These are phyloP conservation scores for Urocyon cinereoargenteus DNA, from an alignment of 2,797 vertebrate genomes.

Conservation along the genomic window DNA sequence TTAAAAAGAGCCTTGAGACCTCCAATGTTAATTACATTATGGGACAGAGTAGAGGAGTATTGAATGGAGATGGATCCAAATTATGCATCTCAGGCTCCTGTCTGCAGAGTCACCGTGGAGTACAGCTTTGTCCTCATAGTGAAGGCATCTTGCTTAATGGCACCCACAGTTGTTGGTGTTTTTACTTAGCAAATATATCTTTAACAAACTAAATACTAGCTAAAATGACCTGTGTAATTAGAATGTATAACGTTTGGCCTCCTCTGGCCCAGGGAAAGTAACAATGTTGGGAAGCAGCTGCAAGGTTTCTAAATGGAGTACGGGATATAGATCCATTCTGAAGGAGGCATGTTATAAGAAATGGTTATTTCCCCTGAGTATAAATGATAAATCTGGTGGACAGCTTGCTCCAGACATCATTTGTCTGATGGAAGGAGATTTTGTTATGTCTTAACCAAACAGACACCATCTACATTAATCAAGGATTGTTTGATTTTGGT, in stretches of 20 bases:
- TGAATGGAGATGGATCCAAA: constrained; percentile 85
- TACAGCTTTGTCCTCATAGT: constrained; percentile 45
- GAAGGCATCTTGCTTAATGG: background rate
- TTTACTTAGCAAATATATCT: constrained; percentile 55
- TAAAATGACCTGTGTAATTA: constrained; percentile 41
- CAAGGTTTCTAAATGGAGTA: background rate
- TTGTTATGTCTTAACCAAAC: constrained; percentile 62
- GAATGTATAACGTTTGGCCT: background rate
- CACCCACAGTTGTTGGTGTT: background rate
- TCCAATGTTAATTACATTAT: constrained; percentile 90
- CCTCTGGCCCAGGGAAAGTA: background rate
- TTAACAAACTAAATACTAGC: constrained; percentile 46
- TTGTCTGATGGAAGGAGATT: constrained; percentile 25
- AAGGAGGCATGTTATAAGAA: constrained; percentile 45
- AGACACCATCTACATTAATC: constrained; percentile 63
- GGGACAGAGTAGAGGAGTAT: constrained; percentile 82
- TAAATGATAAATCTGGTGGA: constrained; percentile 69
- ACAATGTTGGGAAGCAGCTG: background rate
- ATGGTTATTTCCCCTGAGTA: constrained; percentile 53
- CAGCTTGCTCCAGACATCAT: constrained; percentile 39
- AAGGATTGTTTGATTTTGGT: constrained; percentile 59
- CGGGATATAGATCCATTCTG: constrained; percentile 56
- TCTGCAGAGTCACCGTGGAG: constrained; percentile 70
- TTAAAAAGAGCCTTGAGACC: constrained; percentile 89
- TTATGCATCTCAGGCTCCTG: constrained; percentile 75